Conservation (phyloP, 2,113 vertebrate genomes). For the Vimba vimba region DNA sequence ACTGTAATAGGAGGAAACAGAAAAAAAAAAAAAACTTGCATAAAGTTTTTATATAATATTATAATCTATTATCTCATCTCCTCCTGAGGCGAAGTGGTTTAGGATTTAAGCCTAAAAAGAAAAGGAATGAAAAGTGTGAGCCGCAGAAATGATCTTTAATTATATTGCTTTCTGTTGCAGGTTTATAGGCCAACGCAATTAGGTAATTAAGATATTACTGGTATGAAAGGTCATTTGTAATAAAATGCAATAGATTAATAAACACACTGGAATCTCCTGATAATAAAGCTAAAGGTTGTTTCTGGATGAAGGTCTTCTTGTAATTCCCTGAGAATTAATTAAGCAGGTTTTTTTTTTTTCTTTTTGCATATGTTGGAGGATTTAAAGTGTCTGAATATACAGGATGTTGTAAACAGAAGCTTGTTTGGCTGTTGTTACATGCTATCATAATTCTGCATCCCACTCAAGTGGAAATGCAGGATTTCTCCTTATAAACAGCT, state of each 20-base stretch:
- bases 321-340: conserved; percentile 24
- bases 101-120: neutral
- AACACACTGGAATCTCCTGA: conserved; percentile 10
- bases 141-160: neutral
- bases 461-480: neutral
- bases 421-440: neutral
- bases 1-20: neutral
- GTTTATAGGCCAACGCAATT: conserved; percentile 34
- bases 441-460: too few relatives aligned
- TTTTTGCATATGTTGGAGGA: neutral
- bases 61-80: neutral
- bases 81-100: neutral
- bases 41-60: conserved; percentile 6
- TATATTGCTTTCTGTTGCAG: conserved; percentile 23
- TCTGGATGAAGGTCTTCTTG: neutral
- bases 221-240: conserved; percentile 35
- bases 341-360: neutral
- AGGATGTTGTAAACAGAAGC: neutral
- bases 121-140: neutral
- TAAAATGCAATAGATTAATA: conserved; percentile 16
- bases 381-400: neutral
- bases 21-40: too few relatives aligned
- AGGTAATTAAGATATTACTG: conserved; percentile 35
- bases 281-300: conserved; percentile 41
- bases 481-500: neutral